Conservation (phyloP, 1,140 invertebrate species). For the Macrobrachium rosenbergii region DNA sequence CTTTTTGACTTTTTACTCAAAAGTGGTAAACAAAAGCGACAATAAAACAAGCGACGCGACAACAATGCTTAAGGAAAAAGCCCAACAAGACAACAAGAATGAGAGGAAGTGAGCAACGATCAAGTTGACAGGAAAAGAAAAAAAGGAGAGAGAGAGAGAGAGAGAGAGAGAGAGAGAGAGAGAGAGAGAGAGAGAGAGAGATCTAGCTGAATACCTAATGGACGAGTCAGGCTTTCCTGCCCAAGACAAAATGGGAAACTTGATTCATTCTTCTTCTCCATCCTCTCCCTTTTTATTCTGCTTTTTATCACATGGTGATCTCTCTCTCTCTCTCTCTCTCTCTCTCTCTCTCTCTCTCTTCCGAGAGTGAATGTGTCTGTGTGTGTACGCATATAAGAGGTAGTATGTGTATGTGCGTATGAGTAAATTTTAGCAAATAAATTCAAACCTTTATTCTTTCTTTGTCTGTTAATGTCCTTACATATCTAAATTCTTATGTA, state of each 20-base stretch:
- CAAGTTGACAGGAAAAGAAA: too few species aligned
- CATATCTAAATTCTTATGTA: too few species aligned
- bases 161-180: constrained; percentile 31
- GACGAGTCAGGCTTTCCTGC: neutral
- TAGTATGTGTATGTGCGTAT: too few species aligned
- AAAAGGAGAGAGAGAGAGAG: constrained; percentile 4
- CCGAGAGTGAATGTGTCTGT: neutral
- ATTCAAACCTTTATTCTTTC: too few species aligned
- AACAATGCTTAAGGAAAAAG: too few species aligned
- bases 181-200: constrained; percentile 22
- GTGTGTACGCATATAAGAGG: neutral
- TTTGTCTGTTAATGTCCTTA: too few species aligned
- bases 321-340: constrained; percentile 29
- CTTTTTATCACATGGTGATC: neutral
- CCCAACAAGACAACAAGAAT: too few species aligned
- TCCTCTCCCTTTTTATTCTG: neutral
- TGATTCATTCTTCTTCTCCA: neutral
- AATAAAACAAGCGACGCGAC: neutral
- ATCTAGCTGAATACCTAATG: neutral
- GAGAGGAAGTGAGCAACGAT: too few species aligned
- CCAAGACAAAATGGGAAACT: too few species aligned
- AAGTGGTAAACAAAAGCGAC: neutral
- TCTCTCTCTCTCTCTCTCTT: constrained; percentile 24
- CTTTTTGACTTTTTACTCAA: neutral
- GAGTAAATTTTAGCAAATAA: too few species aligned